Evolutionary conservation across 2,797 vertebrate species (phyloP).

Genomic region (Numenius phaeopus): DNA sequence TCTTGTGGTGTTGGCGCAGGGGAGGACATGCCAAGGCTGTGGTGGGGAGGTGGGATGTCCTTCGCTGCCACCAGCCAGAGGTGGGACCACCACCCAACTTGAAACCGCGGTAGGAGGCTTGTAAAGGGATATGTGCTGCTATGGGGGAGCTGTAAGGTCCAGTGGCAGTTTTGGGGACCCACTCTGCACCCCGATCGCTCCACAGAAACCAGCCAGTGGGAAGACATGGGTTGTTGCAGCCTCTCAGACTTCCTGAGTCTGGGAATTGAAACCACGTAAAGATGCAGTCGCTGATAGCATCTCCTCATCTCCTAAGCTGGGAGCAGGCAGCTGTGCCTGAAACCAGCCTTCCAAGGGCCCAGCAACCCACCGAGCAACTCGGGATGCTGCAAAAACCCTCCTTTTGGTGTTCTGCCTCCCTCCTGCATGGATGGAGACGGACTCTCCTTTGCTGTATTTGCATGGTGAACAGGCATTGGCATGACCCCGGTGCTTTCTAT

Average conservation of each 20-base stretch:
- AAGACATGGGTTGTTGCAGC: neutral
- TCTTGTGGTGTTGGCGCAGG: fast-evolving
- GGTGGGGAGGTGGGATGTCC: neutral
- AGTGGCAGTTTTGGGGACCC: neutral
- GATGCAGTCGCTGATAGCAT: neutral
- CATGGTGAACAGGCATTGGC: neutral
- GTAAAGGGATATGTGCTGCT: neutral
- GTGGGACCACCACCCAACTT: neutral
- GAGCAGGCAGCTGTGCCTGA: neutral
- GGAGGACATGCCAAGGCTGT: neutral
- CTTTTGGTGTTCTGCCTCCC: neutral
- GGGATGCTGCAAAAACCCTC: neutral
- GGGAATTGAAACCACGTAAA: neutral
- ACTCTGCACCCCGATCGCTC: fast-evolving
- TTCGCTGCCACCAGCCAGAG: neutral
- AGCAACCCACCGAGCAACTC: neutral
- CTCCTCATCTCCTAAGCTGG: neutral
- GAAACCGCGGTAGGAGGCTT: neutral
- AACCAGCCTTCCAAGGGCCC: neutral
- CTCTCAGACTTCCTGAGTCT: neutral
- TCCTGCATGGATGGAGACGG: neutral
- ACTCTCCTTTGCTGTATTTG: neutral
- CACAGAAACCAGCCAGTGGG: neutral
- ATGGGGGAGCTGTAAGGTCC: neutral
- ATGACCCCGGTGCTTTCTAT: neutral